A percentile compares a stretch with the other conserved stretches of the same genome.
Conservation (phyloP, 2,113 vertebrate genomes). For the Callaeas wilsoni region DNA sequence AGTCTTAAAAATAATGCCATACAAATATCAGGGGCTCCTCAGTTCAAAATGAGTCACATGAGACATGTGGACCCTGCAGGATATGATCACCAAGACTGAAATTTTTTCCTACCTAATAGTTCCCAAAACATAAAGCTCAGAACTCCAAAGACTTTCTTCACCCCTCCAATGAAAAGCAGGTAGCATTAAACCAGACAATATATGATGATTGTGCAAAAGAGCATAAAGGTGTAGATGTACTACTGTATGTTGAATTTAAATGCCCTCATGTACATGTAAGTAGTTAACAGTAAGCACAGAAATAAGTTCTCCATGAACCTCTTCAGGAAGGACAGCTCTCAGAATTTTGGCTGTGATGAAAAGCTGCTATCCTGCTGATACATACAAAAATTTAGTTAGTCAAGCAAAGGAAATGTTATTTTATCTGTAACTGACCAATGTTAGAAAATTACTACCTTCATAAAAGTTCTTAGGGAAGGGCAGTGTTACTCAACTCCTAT, state of each 20-base stretch:
- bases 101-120: neutral
- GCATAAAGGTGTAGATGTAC: neutral
- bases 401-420: neutral
- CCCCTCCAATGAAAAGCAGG: neutral
- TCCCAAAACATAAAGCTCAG: neutral
- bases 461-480: neutral
- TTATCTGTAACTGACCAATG: neutral
- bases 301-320: neutral
- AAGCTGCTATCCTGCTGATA: neutral
- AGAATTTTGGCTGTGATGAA: neutral
- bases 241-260: neutral
- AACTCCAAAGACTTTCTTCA: neutral
- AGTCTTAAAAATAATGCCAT: neutral
- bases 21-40: neutral
- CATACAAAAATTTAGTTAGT: neutral
- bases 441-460: neutral
- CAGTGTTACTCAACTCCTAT: neutral
- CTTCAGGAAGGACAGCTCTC: neutral
- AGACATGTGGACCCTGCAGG: neutral
- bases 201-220: neutral
- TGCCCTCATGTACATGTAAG: neutral
- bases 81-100: neutral
- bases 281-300: neutral
- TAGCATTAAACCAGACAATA: neutral
- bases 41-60: rapidly evolving